Evolutionary conservation across 1,140 invertebrate genomes (phyloP), one percentile per base, ranked within the genome.

Genomic region (Drosophila paulistorum): DNA sequence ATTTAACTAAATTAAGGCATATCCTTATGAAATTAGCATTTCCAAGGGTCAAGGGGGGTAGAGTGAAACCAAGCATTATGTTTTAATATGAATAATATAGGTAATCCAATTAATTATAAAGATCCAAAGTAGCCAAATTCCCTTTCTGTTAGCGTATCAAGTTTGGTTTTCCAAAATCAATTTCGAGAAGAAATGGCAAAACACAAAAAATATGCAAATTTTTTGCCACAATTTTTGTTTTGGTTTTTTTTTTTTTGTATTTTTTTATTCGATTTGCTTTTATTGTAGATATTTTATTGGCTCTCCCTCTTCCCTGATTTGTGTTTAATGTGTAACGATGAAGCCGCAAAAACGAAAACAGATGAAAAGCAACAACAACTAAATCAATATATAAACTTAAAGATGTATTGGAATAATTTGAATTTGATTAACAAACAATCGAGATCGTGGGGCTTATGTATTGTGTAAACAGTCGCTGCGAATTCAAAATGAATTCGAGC

Each of bases 401-500:
- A 30, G 30, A 10, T 17, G 7, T 48, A 17, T 51, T 51, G 3
- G 45, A 23, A 51, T 51, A 51, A 51, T 23, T 51, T 51, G 45
- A 20, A 51, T 51, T 51, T 23, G 45, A 51, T 51, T 51, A 51
- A 51, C 45, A 14, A 48, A 48, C 45, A 51, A 51, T 23, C 17
- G 45, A 20, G 45, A 51, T 51, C 17, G 45, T 17, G 45, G 3
- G 45, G 45, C 45, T 51, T 51, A 23, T 11, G 10, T 51, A 51
- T 51, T 51, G 45, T 51, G 20, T 51, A 51, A 51, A 30, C 23
- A 20, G 17, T 23, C 17, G 45, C 45, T 23, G 45, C 45, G 9
- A 51, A 51, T 23, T 51, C 9, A 14, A 64, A 48, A 30, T 33
- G 13, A 23, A 63, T 20, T 26, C 51, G n/a, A 64, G 65, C 64